Evolutionary conservation across 2,888 invertebrate genomes (phyloP).

Genomic region (Baronia brevicornis): DNA sequence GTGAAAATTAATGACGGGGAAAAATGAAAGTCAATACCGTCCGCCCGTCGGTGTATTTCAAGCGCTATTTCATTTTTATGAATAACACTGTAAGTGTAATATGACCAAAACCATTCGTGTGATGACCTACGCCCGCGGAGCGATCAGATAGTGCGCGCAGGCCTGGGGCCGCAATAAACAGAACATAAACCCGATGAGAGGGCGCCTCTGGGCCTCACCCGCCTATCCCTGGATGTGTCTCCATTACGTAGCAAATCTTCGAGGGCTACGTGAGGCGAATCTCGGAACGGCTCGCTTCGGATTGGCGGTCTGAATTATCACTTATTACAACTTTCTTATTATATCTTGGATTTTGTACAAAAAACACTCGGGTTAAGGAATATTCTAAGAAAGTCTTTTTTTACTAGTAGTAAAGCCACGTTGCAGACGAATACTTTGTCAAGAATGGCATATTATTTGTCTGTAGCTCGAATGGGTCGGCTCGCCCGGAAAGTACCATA

Average conservation of each 20-base stretch:
- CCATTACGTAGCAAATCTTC: constrained; percentile 24
- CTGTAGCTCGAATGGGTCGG: too few species aligned
- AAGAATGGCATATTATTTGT: too few species aligned
- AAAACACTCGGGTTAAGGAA: too few species aligned
- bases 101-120: constrained; percentile 13
- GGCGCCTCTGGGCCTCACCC: constrained; percentile 6
- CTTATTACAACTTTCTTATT: too few species aligned
- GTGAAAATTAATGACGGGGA: constrained; percentile 9
- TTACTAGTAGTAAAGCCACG: too few species aligned
- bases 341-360: too few species aligned
- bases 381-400: too few species aligned
- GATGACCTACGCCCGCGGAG: constrained; percentile 19
- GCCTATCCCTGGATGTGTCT: constrained; percentile 16
- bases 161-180: constrained; percentile 47
- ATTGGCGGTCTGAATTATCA: constrained; percentile 8
- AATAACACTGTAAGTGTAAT: constrained; percentile 16
- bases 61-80: constrained; percentile 11
- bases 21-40: constrained; percentile 11
- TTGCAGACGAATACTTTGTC: too few species aligned
- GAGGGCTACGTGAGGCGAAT: constrained; percentile 25
- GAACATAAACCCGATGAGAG: constrained; percentile 36
- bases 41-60: constrained; percentile 8
- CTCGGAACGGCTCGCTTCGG: constrained; percentile 6
- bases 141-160: constrained; percentile 42
- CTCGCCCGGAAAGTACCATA: too few species aligned